These are phyloP conservation scores for Plutella xylostella DNA, from an alignment of 2,888 invertebrate genomes.

Conservation along the genomic window DNA sequence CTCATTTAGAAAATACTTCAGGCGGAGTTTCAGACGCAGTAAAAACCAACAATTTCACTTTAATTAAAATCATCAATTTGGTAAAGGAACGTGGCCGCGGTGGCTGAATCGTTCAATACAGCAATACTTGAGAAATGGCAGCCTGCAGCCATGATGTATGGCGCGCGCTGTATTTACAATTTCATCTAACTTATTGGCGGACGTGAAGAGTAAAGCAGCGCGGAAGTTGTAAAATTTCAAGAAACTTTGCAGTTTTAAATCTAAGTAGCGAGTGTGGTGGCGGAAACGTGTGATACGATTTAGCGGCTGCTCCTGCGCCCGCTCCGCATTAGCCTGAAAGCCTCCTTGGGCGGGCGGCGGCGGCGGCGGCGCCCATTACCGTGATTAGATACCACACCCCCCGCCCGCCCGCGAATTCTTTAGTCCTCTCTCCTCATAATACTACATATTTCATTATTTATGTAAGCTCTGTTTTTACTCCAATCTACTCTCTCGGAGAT, in stretches of 20 bases:
- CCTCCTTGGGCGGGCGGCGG: slow-evolving; percentile 28
- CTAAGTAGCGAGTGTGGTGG: slow-evolving; percentile 18
- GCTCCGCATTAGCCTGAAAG: slow-evolving; percentile 58
- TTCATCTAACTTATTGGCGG: slow-evolving; percentile 31
- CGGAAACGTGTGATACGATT: slow-evolving; percentile 49
- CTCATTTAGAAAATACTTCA: not conserved
- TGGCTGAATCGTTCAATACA: too few relatives aligned
- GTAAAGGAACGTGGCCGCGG: too few relatives aligned
- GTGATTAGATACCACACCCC: slow-evolving; percentile 59
- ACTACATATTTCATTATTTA: slow-evolving; percentile 68
- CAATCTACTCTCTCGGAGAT: slow-evolving; percentile 46
- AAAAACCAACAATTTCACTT: slow-evolving; percentile 39
- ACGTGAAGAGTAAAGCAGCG: slow-evolving; percentile 27
- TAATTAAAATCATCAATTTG: too few relatives aligned
- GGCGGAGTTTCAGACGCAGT: not conserved
- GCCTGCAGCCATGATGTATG: slow-evolving; percentile 35
- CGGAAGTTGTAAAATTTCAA: not conserved
- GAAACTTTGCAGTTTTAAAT: slow-evolving; percentile 6
- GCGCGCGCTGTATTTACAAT: slow-evolving; percentile 41
- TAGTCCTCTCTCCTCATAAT: slow-evolving; percentile 66
- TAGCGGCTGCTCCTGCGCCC: slow-evolving; percentile 52
- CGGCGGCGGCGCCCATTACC: slow-evolving; percentile 50
- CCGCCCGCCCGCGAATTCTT: slow-evolving; percentile 55
- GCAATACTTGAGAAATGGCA: slow-evolving; percentile 45
- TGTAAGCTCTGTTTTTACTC: slow-evolving; percentile 60